Evolutionary conservation across 1,140 invertebrate genomes (phyloP), one percentile per base, ranked within the genome.

Genomic region (Leptinotarsa lineolata): DNA sequence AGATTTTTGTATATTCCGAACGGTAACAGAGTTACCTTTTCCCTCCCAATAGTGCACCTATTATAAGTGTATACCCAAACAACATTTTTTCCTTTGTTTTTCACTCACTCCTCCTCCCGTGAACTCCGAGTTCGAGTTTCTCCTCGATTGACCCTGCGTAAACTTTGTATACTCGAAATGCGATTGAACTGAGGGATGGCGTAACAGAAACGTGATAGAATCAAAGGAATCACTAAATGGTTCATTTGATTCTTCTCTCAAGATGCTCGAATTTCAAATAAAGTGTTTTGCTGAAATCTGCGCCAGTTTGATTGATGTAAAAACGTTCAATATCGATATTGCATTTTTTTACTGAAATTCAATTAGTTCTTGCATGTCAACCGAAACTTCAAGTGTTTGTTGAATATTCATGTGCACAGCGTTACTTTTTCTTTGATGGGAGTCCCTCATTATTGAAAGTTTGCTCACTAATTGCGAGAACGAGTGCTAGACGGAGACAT

Each of bases 131-230:
- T 54, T 54, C 48, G 48, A 15, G 48, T 68, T 72, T 72, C 67
- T 68, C 60, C 59, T 68, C 72, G 77, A 76, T 68, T 74, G 74
- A 74, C 72, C 74, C 76, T 72, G 72, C 74, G 48, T 21, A 64
- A 64, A 64, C 22, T 77, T 77, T 72, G 72, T 74, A 74, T 74
- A 71, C 69, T 75, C 74, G 75, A 73, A 77, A 73, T 73, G 71
- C 72, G 74, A 75, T 75, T 75, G 69, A 77, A 75, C 58, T 74
- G 59, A 60, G 64, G 67, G 63, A 45, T 70, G 60, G 39, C 72
- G 72, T 74, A 78, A 76, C 76, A 78, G 76, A 78, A 78, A 76
- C 72, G 74, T 74, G 74, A 78, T 70, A 72, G 70, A 78, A 74
- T 78, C 77, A 78, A 78, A 78, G 77, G 73, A 76, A 71, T 15